Evolutionary conservation across 1,140 invertebrate species (phyloP), one percentile per base, ranked within the genome.

Genomic region (Drosophila suzukii): DNA sequence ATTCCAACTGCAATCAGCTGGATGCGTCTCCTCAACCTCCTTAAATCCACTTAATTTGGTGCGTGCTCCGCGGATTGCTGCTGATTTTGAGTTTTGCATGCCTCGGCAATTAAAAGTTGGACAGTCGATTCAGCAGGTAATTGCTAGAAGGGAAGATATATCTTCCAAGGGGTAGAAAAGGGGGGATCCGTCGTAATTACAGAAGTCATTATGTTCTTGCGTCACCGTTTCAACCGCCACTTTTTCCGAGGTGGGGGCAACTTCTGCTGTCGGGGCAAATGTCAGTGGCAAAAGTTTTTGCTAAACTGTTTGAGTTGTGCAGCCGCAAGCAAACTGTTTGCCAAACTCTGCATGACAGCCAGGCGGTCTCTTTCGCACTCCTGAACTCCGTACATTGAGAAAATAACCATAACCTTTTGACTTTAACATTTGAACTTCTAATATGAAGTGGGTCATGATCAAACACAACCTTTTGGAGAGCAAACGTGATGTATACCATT

Each of bases 91-190:
- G 68, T 65, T 79, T 85, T 53, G 56, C 79, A 77, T 86, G 83
- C 76, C 61, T 75, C 71, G 68, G 83, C 83, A 88, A 88, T 86
- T 86, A 86, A 88, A 86, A 86, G 71, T 83, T 86, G 77, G 66
- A 76, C 71, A 82, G 71, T 53, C 72, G 83, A 88, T 79, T 75
- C 72, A 68, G 79, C 79, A 66, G 83, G 78, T 86, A 84, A 84
- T 83, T 75, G 75, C 80, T 43, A 39, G 59, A 44, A 39, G 63
- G 51, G 46, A 24, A 68, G 53, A 54, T 17, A 34, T n/a, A 27
- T 47, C 12, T 47, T 27, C 24, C 24, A 27, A 13, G 46, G 46
- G 38, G 4, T 5, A 0, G 3, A 7, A 4, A 5, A 17, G 49
- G 32, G 30, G 13, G 34, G 56, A 63, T 39, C 24, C 13, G 20